Percentiles rank a stretch among this genome's conserved stretches.
phyloP scores from a whole-genome alignment of 2,888 invertebrate genomes.

The Protonemura montana region DNA sequence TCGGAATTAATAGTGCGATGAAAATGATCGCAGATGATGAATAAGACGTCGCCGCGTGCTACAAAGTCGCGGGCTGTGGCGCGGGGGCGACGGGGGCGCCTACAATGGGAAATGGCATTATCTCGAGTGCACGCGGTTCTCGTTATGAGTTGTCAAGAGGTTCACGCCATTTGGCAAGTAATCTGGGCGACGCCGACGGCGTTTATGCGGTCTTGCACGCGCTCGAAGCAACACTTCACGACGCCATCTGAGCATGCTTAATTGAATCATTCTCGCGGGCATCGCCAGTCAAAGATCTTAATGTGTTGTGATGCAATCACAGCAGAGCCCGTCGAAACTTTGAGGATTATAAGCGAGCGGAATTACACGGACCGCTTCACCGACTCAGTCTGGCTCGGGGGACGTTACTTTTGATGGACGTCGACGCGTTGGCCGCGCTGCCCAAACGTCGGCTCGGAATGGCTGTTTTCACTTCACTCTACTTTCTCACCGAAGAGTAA shows the following conservation, averaged over 20 bases:
- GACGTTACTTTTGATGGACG: slow-evolving; percentile 5
- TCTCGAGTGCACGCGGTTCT: not conserved
- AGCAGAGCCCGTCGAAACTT: not conserved
- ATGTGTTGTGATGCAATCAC: slow-evolving; percentile 12
- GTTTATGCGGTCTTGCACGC: not conserved
- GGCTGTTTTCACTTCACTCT: not conserved
- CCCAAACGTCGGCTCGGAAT: not conserved
- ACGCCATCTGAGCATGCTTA: not conserved
- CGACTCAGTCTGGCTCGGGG: not conserved
- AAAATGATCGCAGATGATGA: not conserved
- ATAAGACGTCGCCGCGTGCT: not conserved
- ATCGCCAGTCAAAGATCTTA: not conserved
- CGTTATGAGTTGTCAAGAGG: not conserved
- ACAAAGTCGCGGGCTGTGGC: not conserved
- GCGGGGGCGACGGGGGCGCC: not conserved
- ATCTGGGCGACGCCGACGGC: not conserved
- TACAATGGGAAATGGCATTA: not conserved
- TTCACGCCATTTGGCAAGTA: not conserved
- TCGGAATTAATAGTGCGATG: slow-evolving; percentile 21
- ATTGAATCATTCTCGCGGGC: slow-evolving; percentile 12
- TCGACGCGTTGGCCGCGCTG: not conserved
- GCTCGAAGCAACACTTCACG: not conserved
- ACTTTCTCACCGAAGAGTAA: not conserved
- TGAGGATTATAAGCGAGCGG: not conserved
- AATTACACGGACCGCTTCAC: not conserved